A percentile compares a stretch with the other conserved stretches of the same genome.
phyloP scores from a whole-genome alignment of 2,113 vertebrate genomes.

The Spea multiplicata region DNA sequence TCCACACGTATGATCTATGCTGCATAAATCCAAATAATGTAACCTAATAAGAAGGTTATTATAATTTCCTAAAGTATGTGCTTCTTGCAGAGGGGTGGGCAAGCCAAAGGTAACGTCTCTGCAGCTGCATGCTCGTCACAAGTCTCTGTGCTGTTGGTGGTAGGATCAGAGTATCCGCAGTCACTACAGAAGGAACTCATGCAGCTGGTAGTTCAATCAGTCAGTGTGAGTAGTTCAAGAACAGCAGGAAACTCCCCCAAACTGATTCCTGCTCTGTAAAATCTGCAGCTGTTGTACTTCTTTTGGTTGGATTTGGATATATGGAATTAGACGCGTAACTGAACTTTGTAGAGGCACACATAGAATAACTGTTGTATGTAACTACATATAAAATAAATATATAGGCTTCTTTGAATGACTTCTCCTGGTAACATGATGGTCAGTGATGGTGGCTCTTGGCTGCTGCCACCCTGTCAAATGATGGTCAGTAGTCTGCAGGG shows the following conservation, averaged over 20 bases:
- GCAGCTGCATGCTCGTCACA: neutral
- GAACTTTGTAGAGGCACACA: no score
- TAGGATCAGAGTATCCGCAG: neutral
- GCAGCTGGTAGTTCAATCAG: constrained; percentile 25
- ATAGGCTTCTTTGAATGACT: no score
- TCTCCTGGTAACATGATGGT: no score
- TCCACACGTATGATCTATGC: neutral
- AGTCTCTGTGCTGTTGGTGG: neutral
- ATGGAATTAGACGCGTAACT: neutral
- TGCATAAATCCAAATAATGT: neutral
- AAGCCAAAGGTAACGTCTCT: neutral
- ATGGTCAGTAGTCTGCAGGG: no score
- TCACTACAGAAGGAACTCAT: constrained; percentile 2
- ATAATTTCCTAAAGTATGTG: neutral
- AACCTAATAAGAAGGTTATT: neutral
- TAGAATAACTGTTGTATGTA: no score
- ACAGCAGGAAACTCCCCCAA: constrained; percentile 19
- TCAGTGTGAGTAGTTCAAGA: neutral
- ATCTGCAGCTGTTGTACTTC: constrained; percentile 2
- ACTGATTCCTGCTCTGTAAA: neutral
- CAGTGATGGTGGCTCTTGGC: no score
- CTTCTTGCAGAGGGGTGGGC: neutral
- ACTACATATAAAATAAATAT: no score
- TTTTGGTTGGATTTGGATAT: neutral
- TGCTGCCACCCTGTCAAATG: no score